phyloP scores from a whole-genome alignment of 2,113 vertebrate genomes.

The Rhagologus leucostigma region DNA sequence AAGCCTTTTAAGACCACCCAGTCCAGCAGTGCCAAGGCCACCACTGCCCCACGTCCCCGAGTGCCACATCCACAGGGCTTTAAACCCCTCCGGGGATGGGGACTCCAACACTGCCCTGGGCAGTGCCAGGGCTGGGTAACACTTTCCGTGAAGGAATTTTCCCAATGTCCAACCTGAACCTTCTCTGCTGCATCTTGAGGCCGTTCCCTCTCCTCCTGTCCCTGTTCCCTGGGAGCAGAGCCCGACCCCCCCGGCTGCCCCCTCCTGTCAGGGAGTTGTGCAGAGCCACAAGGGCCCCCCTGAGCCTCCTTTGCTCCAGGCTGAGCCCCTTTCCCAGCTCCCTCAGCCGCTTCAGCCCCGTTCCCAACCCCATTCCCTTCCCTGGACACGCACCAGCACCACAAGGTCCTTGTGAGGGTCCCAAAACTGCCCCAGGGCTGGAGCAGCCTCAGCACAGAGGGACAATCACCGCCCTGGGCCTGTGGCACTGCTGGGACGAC shows the following conservation, averaged over 20 bases:
- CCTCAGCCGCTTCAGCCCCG: not conserved
- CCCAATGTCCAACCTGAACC: not conserved
- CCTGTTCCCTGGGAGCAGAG: not conserved
- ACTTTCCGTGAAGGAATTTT: not conserved
- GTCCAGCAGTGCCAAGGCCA: not conserved
- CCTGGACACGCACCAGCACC: not conserved
- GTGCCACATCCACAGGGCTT: not conserved
- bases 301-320: not conserved
- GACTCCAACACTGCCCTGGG: not conserved
- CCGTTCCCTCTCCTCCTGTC: not conserved
- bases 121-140: not conserved
- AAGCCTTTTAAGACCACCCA: not conserved
- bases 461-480: too few relatives aligned
- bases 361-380: not conserved
- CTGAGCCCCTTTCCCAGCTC: not conserved
- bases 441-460: not conserved
- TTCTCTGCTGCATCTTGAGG: rapidly evolving
- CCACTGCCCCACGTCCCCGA: not conserved
- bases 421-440: not conserved
- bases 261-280: not conserved
- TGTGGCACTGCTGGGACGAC: not conserved
- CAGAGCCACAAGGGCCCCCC: not conserved
- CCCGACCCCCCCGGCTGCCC: not conserved
- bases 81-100: not conserved
- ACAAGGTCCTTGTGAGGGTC: not conserved